Evolutionary conservation across 2,888 invertebrate species (phyloP).

Genomic region (Hermaeophaga mercurialis): DNA sequence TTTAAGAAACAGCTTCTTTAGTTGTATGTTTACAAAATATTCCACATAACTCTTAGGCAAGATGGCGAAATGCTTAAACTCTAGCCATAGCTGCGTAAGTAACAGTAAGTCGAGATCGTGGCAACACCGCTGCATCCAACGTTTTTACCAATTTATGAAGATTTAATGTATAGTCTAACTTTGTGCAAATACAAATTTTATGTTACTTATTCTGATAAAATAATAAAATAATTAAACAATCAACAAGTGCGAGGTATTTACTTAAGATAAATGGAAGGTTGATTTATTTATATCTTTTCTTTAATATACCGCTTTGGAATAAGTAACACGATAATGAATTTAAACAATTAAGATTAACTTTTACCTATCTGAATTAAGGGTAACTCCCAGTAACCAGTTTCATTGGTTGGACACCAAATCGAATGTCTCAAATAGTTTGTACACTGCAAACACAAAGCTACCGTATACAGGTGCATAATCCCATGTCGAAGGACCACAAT

Average conservation of each 20-base stretch:
- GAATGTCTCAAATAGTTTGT: constrained; percentile 6
- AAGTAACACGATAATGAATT: background rate
- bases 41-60: constrained; percentile 6
- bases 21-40: constrained; percentile 19
- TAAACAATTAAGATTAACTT: constrained; percentile 4
- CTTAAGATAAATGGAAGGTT: constrained; percentile 13
- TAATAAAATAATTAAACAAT: constrained; percentile 4
- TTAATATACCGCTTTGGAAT: background rate
- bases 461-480: constrained; percentile 26
- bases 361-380: constrained; percentile 7
- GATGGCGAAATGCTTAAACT: constrained; percentile 16
- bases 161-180: background rate
- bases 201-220: background rate
- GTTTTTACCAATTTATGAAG: background rate
- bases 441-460: constrained; percentile 19
- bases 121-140: constrained; percentile 19
- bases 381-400: background rate
- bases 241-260: constrained; percentile 29
- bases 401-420: constrained; percentile 1
- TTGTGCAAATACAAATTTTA: constrained; percentile 7
- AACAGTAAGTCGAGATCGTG: constrained; percentile 14
- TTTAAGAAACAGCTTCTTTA: constrained; percentile 18
- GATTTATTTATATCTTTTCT: background rate
- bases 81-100: constrained; percentile 14
- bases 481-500: constrained; percentile 13